Evolutionary conservation across 2,888 invertebrate genomes (phyloP), one percentile per base, ranked within the genome.

Genomic region (Mimachlamys varia): DNA sequence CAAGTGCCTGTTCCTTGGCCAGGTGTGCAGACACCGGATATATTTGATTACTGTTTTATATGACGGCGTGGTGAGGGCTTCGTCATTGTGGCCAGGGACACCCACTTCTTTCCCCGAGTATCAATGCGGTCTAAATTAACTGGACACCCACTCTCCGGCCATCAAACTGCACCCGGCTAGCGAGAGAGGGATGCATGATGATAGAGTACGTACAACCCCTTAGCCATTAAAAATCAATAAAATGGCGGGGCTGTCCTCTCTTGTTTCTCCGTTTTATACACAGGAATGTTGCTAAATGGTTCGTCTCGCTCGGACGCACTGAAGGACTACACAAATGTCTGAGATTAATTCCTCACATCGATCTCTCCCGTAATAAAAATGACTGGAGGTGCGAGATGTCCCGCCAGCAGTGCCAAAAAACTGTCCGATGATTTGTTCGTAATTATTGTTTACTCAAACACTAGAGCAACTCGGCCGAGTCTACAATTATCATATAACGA

Each of bases 101-200:
- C 76, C 76, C 76, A 76, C 76, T 33, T 33, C 76, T 76, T 76
- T n/a, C 13, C n/a, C 76, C 33, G 76, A 27, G 33, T 27, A 76
- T 33, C 76, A 76, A 76, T 76, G 33, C 76, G 76, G 76, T 76
- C 33, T 76, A 76, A 76, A 76, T 76, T 76, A 13, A 33, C 33
- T 33, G 76, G 76, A 76, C 76, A 76, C 76, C 76, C 76, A 76
- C 76, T 76, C 76, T 76, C 76, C 33, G 76, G 33, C 76, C 76
- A 76, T 76, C 76, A 76, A 76, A 76, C 76, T 76, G 76, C 76
- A 76, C 76, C 76, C 76, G 76, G 76, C 13, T 76, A 33, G 76
- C 76, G 76, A 33, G 76, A 76, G 27, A 12, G 33, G 76, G 76
- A 12, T 76, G 76, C 76, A 33, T 33, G 33, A 76, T 76, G 76